These are phyloP conservation scores for Crotophaga sulcirostris DNA, from an alignment of 2,113 vertebrate species.

Conservation along the genomic window DNA sequence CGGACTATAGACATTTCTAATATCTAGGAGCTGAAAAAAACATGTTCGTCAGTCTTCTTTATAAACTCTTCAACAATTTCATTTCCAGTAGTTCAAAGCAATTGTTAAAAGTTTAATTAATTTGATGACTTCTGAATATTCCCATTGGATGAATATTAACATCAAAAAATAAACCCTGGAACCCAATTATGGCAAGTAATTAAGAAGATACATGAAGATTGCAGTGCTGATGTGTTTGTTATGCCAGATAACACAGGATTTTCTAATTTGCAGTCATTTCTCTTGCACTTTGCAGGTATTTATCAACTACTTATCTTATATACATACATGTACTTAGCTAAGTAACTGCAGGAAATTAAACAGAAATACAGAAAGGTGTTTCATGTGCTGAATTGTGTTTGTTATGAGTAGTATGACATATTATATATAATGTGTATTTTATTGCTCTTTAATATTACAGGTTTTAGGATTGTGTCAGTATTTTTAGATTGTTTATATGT, in stretches of 20 bases:
- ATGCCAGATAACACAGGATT: not conserved
- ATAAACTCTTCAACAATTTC: not conserved
- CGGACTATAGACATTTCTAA: not conserved
- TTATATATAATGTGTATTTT: not conserved
- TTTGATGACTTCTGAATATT: not conserved
- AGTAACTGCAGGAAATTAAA: not conserved
- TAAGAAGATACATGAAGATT: not conserved
- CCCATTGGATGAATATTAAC: not conserved
- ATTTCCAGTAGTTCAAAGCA: not conserved
- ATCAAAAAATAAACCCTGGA: not conserved
- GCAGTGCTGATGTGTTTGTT: not conserved
- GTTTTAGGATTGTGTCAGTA: not conserved
- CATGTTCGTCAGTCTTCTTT: rapidly evolving
- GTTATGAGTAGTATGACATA: not conserved
- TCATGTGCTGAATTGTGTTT: not conserved
- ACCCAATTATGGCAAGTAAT: not conserved
- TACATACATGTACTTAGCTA: not conserved
- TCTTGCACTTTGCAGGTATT: not conserved
- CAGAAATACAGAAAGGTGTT: rapidly evolving
- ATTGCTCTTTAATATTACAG: not conserved
- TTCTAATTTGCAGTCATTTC: not conserved
- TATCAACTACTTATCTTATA: not conserved
- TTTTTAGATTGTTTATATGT: not conserved
- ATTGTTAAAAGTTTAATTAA: not conserved
- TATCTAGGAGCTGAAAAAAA: not conserved